These are phyloP conservation scores for Terrapene triunguis DNA, from an alignment of 2,113 vertebrate genomes.

Conservation along the genomic window DNA sequence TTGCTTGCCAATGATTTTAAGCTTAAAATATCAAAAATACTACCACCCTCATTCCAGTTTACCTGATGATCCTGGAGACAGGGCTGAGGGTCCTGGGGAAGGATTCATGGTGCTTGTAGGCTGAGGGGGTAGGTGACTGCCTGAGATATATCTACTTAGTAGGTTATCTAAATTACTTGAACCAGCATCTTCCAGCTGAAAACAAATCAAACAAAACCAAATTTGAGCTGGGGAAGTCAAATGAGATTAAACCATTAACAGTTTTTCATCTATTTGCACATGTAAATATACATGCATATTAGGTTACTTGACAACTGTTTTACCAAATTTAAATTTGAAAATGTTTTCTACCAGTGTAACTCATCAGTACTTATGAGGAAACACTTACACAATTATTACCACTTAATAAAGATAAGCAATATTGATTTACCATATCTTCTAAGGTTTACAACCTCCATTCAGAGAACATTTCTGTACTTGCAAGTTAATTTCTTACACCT, in stretches of 20 bases:
- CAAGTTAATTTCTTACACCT: neutral
- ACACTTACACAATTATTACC: neutral
- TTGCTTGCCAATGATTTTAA: neutral
- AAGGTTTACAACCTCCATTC: neutral
- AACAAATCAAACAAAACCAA: constrained; percentile 29
- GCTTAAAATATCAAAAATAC: neutral
- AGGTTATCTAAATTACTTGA: constrained; percentile 93
- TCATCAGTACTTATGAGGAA: neutral
- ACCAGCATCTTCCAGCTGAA: constrained; percentile 96
- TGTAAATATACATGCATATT: neutral
- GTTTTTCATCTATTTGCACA: neutral
- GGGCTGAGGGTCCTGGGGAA: constrained; percentile 93
- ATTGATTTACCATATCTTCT: neutral
- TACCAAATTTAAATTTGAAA: neutral
- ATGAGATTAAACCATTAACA: neutral
- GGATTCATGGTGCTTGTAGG: constrained; percentile 91
- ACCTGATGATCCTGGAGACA: constrained; percentile 98
- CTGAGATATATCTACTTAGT: constrained; percentile 92
- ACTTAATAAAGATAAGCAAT: neutral
- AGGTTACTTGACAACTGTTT: neutral
- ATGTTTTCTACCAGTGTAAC: neutral
- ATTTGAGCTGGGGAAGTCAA: neutral
- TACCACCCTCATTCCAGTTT: constrained; percentile 32
- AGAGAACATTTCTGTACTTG: neutral
- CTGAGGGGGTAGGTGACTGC: constrained; percentile 90